Conservation (phyloP, 2,888 invertebrate genomes). For the Trachelus iudaicus region DNA sequence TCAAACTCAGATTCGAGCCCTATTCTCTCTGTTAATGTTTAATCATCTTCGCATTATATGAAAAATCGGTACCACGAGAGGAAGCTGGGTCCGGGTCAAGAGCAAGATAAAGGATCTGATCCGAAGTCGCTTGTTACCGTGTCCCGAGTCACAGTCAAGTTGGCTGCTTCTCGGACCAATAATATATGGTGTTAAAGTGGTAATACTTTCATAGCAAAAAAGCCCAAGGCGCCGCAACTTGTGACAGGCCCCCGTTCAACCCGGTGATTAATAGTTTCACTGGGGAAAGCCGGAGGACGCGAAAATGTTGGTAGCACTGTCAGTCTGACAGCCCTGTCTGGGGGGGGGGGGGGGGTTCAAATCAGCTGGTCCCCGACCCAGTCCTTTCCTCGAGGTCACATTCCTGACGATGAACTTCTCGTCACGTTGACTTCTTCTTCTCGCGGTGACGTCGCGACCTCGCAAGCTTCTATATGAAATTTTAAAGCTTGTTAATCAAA, state of each 20-base stretch:
- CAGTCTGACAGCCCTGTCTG: constrained; percentile 1
- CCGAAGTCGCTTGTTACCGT: not conserved
- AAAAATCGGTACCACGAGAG: not conserved
- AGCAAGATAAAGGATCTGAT: not conserved
- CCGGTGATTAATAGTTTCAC: constrained; percentile 16
- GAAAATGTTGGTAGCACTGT: constrained; percentile 16
- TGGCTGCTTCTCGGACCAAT: constrained; percentile 9
- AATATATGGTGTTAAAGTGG: constrained; percentile 20
- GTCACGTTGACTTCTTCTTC: not conserved
- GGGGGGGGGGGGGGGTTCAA: not conserved
- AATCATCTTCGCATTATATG: not conserved
- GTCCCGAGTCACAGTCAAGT: not conserved
- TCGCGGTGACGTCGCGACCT: too few relatives aligned
- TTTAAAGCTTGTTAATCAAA: not conserved
- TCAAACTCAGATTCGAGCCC: not conserved
- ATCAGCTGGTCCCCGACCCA: not conserved
- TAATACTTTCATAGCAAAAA: constrained; percentile 20
- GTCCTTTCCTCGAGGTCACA: not conserved
- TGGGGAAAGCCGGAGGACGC: not conserved
- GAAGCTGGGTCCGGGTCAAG: not conserved
- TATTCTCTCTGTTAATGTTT: not conserved
- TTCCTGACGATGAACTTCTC: not conserved
- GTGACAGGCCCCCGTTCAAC: constrained; percentile 9
- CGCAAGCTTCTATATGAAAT: not conserved
- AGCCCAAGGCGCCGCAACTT: constrained; percentile 13